Evolutionary conservation across 2,797 vertebrate genomes (phyloP).

Genomic region (Syngnathus acus): DNA sequence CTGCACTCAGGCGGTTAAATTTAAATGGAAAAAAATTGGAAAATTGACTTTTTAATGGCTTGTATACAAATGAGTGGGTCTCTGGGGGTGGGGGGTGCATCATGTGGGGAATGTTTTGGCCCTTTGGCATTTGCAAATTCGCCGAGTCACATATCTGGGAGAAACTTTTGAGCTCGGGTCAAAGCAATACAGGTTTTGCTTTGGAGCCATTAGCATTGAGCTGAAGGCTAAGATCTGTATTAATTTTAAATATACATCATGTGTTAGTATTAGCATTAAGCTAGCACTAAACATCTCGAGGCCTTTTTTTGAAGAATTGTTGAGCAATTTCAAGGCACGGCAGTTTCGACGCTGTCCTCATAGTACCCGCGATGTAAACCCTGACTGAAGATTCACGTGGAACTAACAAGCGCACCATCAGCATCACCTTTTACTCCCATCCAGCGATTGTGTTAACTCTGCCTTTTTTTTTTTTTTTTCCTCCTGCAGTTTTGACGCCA

Average conservation of each 20-base stretch:
- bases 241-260: not conserved
- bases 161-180: too few species aligned
- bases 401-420: slow-evolving; percentile 7
- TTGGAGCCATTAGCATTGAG: not conserved
- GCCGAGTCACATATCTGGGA: too few species aligned
- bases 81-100: too few species aligned
- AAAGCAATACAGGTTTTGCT: too few species aligned
- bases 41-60: not conserved
- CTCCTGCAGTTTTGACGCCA: slow-evolving; percentile 13
- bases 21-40: not conserved
- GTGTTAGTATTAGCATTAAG: not conserved
- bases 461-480: slow-evolving; percentile 6
- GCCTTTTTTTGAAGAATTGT: not conserved
- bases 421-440: slow-evolving; percentile 10
- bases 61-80: too few species aligned
- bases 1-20: not conserved
- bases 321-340: not conserved
- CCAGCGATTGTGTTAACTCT: slow-evolving; percentile 18
- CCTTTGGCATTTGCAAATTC: too few species aligned
- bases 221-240: not conserved
- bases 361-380: not conserved
- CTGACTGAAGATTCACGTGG: not conserved
- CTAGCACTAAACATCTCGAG: not conserved
- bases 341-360: not conserved
- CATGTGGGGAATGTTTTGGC: too few species aligned